Evolutionary conservation across 53 echinoderm and acorn worm genomes (phyloP).

Genomic region (Patiria pectinifera): DNA sequence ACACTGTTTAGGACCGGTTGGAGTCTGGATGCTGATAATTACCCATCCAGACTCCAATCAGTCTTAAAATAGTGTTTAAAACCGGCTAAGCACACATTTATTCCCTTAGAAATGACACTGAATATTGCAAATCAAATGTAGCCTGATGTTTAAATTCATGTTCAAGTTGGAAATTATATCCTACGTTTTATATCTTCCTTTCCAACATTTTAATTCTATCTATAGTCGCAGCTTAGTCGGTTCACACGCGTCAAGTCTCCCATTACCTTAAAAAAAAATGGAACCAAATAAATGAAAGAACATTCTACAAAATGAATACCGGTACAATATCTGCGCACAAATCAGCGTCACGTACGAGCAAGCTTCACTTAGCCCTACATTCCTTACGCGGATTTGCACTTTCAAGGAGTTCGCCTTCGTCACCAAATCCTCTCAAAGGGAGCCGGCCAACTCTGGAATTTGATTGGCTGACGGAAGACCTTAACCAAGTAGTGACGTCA

Average conservation of each 20-base stretch:
- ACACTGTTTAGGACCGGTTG: no score
- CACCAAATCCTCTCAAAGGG: not conserved
- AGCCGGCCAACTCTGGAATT: not conserved
- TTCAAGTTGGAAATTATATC: no score
- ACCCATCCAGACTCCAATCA: no score
- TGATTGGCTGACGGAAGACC: not conserved
- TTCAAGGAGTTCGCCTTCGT: not conserved
- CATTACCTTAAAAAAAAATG: not conserved
- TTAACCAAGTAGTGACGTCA: not conserved
- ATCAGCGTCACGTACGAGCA: not conserved
- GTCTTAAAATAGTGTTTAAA: no score
- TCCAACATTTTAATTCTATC: not conserved
- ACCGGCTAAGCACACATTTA: no score
- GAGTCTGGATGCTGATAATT: no score
- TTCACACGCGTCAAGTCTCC: not conserved
- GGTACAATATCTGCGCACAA: not conserved
- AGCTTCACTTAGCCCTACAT: not conserved
- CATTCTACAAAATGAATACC: not conserved
- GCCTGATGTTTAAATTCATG: no score
- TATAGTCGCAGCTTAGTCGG: not conserved
- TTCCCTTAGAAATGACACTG: no score
- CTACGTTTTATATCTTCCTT: not conserved
- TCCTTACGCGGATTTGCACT: slow-evolving; percentile 14
- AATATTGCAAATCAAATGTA: no score
- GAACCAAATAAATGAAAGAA: not conserved